A percentile compares a stretch with the other conserved stretches of the same genome.
phyloP scores from a whole-genome alignment of 2,113 vertebrate species.

The Sigmodon hispidus region DNA sequence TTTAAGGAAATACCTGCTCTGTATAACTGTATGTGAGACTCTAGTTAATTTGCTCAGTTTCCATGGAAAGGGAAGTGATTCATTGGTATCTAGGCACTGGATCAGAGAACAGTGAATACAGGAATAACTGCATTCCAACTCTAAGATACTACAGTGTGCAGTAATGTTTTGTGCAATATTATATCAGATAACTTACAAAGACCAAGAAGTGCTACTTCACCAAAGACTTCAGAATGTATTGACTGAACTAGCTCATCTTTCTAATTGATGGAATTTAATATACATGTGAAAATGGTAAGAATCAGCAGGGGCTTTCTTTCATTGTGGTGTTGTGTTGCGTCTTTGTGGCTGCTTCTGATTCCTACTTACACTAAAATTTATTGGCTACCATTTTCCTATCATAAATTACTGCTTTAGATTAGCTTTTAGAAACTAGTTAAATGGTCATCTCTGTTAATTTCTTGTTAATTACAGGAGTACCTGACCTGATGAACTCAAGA shows the following conservation, averaged over 20 bases:
- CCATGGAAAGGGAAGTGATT: background rate
- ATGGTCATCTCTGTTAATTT: background rate
- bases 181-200: background rate
- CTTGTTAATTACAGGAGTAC: background rate
- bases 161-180: background rate
- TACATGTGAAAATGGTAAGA: background rate
- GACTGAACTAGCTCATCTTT: background rate
- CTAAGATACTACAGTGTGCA: background rate
- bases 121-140: background rate
- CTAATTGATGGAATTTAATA: background rate
- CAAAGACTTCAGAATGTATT: background rate
- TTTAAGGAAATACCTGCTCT: background rate
- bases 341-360: background rate
- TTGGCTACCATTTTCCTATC: background rate
- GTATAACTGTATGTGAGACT: background rate
- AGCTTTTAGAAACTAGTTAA: background rate
- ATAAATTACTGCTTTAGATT: background rate
- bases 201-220: background rate
- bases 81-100: background rate
- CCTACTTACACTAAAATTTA: background rate
- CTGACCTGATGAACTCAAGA: background rate
- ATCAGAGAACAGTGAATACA: background rate
- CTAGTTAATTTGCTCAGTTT: background rate
- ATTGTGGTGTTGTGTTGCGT: background rate
- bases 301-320: background rate